Percentiles rank a stretch among this genome's conserved stretches.
Evolutionary conservation across 2,888 invertebrate species (phyloP).

Genomic region (Trissolcus brochymenae): DNA sequence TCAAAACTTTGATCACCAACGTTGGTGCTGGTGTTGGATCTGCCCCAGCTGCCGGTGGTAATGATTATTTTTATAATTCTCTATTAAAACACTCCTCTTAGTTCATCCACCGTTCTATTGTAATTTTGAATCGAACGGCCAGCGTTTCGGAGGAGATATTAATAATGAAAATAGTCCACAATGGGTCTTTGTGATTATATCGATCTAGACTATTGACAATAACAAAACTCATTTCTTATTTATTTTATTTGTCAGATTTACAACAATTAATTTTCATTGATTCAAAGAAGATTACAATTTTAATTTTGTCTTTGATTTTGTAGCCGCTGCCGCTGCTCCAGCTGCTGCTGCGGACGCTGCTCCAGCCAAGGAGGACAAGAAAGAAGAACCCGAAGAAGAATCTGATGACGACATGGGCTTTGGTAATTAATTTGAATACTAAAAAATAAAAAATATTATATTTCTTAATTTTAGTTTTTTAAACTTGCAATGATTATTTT

Average conservation of each 20-base stretch:
- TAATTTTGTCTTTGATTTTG: constrained; percentile 19
- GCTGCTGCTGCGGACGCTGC: constrained; percentile 80
- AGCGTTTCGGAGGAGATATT: constrained; percentile 70
- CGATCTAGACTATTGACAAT: constrained; percentile 27
- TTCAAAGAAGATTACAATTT: not conserved
- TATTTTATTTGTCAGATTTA: not conserved
- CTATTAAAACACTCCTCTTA: constrained; percentile 61
- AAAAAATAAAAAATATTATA: not conserved
- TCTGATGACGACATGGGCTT: constrained; percentile 97
- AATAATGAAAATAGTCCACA: constrained; percentile 58
- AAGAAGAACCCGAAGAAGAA: constrained; percentile 87
- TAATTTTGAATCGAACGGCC: constrained; percentile 61
- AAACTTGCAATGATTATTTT: constrained; percentile 35
- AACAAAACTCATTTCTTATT: not conserved
- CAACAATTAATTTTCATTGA: not conserved
- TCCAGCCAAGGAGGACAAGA: constrained; percentile 85
- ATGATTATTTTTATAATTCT: not conserved
- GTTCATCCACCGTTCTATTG: constrained; percentile 71
- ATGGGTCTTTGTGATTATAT: constrained; percentile 11
- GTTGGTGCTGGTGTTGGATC: constrained; percentile 94
- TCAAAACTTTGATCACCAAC: constrained; percentile 94
- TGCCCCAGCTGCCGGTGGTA: constrained; percentile 84
- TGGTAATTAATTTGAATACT: constrained; percentile 78
- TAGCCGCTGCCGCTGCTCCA: constrained; percentile 77
- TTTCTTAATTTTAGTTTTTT: not conserved